A percentile compares a stretch with the other conserved stretches of the same genome.
Conservation (phyloP, 2,888 invertebrate species). For the Nomada ferruginata region DNA sequence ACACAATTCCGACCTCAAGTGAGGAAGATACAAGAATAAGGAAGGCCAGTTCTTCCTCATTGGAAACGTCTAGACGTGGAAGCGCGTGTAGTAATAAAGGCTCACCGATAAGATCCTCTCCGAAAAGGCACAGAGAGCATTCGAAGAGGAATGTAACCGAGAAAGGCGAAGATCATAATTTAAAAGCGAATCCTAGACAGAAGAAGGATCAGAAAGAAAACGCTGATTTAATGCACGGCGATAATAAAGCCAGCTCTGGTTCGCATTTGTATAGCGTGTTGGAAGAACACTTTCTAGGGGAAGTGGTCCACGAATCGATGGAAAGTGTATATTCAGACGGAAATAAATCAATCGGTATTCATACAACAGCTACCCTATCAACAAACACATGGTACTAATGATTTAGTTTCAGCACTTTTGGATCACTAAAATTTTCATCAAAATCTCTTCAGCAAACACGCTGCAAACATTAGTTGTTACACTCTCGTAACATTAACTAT, state of each 20-base stretch:
- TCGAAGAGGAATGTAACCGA: constrained; percentile 62
- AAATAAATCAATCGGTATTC: constrained; percentile 74
- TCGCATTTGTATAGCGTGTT: constrained; percentile 82
- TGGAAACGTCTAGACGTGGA: constrained; percentile 78
- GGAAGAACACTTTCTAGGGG: constrained; percentile 82
- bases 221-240: constrained; percentile 71
- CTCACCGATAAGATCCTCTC: constrained; percentile 79
- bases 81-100: constrained; percentile 77
- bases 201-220: constrained; percentile 74
- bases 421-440: constrained; percentile 57
- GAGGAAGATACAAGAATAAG: constrained; percentile 74
- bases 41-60: constrained; percentile 72
- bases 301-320: constrained; percentile 75
- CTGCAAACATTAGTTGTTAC: constrained; percentile 52
- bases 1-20: constrained; percentile 76
- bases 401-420: constrained; percentile 68
- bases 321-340: constrained; percentile 77
- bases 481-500: constrained; percentile 39
- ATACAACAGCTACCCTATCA: constrained; percentile 75
- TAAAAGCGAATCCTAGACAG: constrained; percentile 64
- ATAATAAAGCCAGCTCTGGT: constrained; percentile 79
- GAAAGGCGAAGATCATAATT: constrained; percentile 66
- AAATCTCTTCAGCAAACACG: constrained; percentile 53
- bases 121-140: constrained; percentile 77
- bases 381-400: constrained; percentile 74